These are phyloP conservation scores for Smithornis capensis DNA, from an alignment of 2,113 vertebrate species.

Conservation along the genomic window DNA sequence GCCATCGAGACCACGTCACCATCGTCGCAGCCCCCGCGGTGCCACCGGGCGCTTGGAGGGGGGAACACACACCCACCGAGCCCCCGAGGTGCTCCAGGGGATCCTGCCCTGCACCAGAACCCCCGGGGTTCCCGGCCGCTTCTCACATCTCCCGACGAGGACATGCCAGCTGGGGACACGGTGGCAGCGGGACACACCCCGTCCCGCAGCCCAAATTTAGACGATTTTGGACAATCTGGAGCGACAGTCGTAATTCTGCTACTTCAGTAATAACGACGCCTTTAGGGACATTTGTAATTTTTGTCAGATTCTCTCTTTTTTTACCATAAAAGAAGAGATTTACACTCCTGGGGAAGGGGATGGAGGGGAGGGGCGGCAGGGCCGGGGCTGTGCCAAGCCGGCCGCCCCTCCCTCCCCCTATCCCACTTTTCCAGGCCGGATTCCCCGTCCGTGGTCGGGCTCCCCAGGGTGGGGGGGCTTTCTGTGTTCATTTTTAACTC, in stretches of 20 bases:
- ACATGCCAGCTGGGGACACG: neutral
- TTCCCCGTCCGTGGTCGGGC: neutral
- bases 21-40: neutral
- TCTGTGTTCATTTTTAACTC: slow-evolving; percentile 63
- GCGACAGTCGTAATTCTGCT: slow-evolving; percentile 48
- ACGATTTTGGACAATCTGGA: slow-evolving; percentile 45
- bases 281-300: slow-evolving; percentile 53
- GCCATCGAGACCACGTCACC: neutral
- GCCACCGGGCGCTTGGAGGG: neutral
- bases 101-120: neutral
- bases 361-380: neutral
- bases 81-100: neutral
- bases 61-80: neutral
- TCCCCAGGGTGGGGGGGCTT: neutral
- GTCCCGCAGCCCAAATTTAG: neutral
- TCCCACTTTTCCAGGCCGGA: neutral
- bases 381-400: neutral
- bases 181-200: neutral
- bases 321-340: slow-evolving; percentile 36
- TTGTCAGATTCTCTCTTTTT: slow-evolving; percentile 40
- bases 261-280: slow-evolving; percentile 30
- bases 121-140: neutral
- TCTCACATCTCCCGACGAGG: neutral
- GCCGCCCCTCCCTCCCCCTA: neutral
- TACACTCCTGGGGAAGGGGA: neutral